Evolutionary conservation across 2,113 vertebrate species (phyloP).

Genomic region (Hypanus sabinus): DNA sequence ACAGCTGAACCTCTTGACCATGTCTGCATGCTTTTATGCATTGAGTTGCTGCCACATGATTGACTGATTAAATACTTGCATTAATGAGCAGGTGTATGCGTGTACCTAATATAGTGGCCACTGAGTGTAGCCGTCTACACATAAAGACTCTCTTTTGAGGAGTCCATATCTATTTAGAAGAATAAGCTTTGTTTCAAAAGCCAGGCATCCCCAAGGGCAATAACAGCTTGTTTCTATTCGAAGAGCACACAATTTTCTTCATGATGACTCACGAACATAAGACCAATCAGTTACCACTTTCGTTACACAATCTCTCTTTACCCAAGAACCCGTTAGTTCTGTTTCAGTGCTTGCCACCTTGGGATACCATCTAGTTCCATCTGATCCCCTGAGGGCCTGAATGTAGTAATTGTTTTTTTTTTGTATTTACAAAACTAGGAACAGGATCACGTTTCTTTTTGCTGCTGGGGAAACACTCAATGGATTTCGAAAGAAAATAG

Average conservation of each 20-base stretch:
- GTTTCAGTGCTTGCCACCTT: neutral
- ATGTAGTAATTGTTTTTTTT: slow-evolving; percentile 28
- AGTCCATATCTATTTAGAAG: neutral
- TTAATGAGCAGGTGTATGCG: too few species aligned
- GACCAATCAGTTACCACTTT: neutral
- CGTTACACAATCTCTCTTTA: neutral
- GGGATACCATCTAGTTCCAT: neutral
- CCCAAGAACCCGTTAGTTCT: neutral
- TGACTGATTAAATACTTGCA: too few species aligned
- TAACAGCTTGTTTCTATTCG: neutral
- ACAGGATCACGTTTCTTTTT: neutral
- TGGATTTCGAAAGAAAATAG: slow-evolving; percentile 24
- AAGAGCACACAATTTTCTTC: neutral
- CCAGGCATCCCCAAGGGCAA: neutral
- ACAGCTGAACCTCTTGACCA: too few species aligned
- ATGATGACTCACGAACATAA: slow-evolving; percentile 14
- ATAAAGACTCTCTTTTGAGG: neutral
- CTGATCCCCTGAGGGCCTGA: neutral
- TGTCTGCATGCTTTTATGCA: too few species aligned
- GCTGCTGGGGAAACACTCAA: neutral
- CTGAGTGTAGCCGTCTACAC: too few species aligned
- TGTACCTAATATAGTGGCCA: too few species aligned
- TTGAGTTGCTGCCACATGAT: too few species aligned
- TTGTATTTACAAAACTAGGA: slow-evolving; percentile 16
- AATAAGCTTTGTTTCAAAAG: neutral